Evolutionary conservation across 2,797 vertebrate species (phyloP), one percentile per base, ranked within the genome.

Genomic region (Lithobates pipiens): DNA sequence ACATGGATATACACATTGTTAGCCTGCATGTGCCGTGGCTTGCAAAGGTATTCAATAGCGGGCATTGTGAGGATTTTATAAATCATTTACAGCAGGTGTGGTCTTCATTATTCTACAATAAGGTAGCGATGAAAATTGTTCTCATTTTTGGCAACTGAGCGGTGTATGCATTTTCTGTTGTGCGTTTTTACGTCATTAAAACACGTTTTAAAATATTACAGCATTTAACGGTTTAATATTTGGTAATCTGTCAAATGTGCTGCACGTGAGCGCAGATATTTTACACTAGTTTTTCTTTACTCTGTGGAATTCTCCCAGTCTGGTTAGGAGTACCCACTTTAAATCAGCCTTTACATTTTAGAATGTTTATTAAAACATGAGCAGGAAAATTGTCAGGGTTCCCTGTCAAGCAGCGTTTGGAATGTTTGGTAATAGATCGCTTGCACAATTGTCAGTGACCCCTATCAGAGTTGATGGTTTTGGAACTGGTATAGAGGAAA

Each of bases 1-100:
- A 75, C 72, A 78, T 84, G 63, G 82, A 73, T 79, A 74, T 75
- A 74, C 77, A 54, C 69, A 74, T 74, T 85, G 71, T 74, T 85
- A 73, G 57, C 29, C 61, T 74, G 70, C 61, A 73, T 36, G 54
- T 73, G 77, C 42, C 65, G n/a, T 57, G 77, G 70, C 61, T 85
- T 73, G 50, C 44, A 57, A 44, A 77, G 50, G n/a, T 73, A 61
- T 81, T 73, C 69, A 73, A 81, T 81, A 72, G 79, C 69, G 42
- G 50, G 79, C 68, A 84, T 77, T 69, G 44, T 77, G 54, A 70
- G 63, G 27, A 63, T n/a, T 81, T 81, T 61, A 81, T 73, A 81
- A 73, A 81, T 61, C 69, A 57, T 63, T 73, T 63, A 63, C 79
- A 57, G 18, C 69, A 81, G 70, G 79, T 81, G 79, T 73, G 79